phyloP scores from a whole-genome alignment of 2,797 vertebrate species.

The Takifugu rubripes region DNA sequence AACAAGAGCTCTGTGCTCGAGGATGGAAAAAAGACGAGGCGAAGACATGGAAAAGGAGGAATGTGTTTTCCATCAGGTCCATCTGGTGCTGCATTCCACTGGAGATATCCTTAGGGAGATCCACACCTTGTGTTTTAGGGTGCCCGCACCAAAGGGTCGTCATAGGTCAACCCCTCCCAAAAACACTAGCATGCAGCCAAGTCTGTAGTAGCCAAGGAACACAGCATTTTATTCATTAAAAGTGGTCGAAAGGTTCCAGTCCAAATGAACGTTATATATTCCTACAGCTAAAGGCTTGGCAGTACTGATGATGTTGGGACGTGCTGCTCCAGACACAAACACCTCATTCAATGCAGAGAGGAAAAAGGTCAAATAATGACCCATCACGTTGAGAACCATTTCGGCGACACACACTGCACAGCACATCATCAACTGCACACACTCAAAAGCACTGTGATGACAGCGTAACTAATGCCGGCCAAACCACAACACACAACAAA shows the following conservation, averaged over 20 bases:
- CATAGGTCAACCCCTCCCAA: slow-evolving; percentile 32
- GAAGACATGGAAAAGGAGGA: slow-evolving; percentile 31
- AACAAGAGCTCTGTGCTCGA: slow-evolving; percentile 20
- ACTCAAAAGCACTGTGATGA: slow-evolving; percentile 19
- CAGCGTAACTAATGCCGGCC: slow-evolving; percentile 6
- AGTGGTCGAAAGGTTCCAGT: slow-evolving; percentile 9
- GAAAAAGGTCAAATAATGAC: slow-evolving; percentile 23
- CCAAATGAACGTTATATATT: slow-evolving; percentile 9
- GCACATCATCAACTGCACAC: slow-evolving; percentile 24
- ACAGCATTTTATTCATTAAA: slow-evolving; percentile 17
- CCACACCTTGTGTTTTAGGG: slow-evolving; percentile 23
- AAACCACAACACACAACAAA: slow-evolving; percentile 8
- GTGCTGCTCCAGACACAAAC: slow-evolving; percentile 20
- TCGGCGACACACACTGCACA: slow-evolving; percentile 18
- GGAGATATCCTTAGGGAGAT: slow-evolving; percentile 58
- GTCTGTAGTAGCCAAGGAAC: not conserved
- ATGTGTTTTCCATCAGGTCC: slow-evolving; percentile 73
- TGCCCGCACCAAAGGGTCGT: slow-evolving; percentile 41
- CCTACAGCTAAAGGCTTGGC: slow-evolving; percentile 1
- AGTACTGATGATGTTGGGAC: slow-evolving; percentile 23
- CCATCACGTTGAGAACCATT: slow-evolving; percentile 26
- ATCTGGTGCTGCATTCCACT: slow-evolving; percentile 69
- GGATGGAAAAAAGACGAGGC: slow-evolving; percentile 40
- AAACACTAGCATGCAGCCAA: slow-evolving; percentile 11
- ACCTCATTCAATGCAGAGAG: slow-evolving; percentile 12